Base-by-base conservation (phyloP, 2,797 vertebrate species). In the Austrolebias charrua region DNA sequence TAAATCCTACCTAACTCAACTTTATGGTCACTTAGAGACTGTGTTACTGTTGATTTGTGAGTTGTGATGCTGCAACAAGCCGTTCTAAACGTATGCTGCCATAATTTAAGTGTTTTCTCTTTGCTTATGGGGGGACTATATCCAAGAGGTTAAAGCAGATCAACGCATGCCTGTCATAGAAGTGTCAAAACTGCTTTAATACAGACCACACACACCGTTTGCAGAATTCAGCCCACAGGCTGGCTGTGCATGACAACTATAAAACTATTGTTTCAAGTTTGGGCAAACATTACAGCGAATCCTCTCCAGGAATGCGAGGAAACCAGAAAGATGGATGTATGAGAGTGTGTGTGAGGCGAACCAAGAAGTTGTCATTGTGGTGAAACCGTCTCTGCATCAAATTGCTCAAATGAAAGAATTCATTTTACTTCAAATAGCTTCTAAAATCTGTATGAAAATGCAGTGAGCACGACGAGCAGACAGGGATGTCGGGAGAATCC, bases 181-280 rank as follows among this genome's bases (percentile, higher is more conserved):
- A 65, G 71, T 18, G 18, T 69, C 57, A 62, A 70, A 66, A 2
- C 51, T 33, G 65, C 60, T 31, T 76, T 69, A 78, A 85, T 40
- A 20, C 73, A 80, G 75, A 80, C 76, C 66, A 78, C 75, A 83
- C 70, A 78, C 62, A 64, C n/a, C 1, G 48, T 20, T 56, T 62
- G 2, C 47, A 55, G 70, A 61, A 66, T 66, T 64, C 55, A 67
- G 51, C 60, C 66, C 65, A 56, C 65, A 51, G 68, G 56, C 71
- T 63, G 51, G 55, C 62, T 68, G 35, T 53, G 74, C 77, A 68
- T 53, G 43, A 74, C 79, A 66, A 66, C 24, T 24, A 24, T 24
- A 24, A 67, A 76, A 63, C 61, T 31, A 29, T 35, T 65, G 63
- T 47, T 66, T 67, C 31, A 48, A 73, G 65, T 50, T 64, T 55